phyloP scores from a whole-genome alignment of 2,797 vertebrate genomes.

The Apodemus agrarius region DNA sequence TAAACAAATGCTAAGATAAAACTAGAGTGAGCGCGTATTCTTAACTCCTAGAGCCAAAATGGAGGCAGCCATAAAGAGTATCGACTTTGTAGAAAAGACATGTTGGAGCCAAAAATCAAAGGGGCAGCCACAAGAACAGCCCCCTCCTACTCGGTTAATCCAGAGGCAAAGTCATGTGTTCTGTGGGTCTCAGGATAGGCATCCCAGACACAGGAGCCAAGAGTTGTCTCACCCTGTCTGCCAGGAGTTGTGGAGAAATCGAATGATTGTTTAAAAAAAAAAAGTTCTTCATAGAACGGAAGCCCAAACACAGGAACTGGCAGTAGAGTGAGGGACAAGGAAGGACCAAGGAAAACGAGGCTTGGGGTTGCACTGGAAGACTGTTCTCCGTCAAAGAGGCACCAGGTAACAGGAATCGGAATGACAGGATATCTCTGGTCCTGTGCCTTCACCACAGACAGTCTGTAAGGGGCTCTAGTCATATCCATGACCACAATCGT shows the following conservation, averaged over 20 bases:
- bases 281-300: background rate
- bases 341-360: background rate
- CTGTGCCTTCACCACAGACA: background rate
- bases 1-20: background rate
- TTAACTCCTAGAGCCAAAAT: background rate
- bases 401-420: background rate
- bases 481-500: background rate
- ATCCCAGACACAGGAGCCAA: background rate
- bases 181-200: background rate
- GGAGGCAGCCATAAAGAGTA: background rate
- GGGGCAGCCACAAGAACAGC: background rate
- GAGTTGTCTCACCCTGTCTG: background rate
- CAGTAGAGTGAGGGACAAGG: accelerated
- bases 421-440: accelerated
- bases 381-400: background rate
- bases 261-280: background rate
- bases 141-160: background rate
- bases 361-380: background rate
- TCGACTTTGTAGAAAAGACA: background rate
- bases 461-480: too few relatives aligned
- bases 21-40: background rate
- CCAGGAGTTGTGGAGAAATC: background rate
- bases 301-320: accelerated
- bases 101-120: background rate
- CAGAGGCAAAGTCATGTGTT: background rate